Base-by-base conservation (phyloP, 1,140 invertebrate genomes). In the Telenomus remus region DNA sequence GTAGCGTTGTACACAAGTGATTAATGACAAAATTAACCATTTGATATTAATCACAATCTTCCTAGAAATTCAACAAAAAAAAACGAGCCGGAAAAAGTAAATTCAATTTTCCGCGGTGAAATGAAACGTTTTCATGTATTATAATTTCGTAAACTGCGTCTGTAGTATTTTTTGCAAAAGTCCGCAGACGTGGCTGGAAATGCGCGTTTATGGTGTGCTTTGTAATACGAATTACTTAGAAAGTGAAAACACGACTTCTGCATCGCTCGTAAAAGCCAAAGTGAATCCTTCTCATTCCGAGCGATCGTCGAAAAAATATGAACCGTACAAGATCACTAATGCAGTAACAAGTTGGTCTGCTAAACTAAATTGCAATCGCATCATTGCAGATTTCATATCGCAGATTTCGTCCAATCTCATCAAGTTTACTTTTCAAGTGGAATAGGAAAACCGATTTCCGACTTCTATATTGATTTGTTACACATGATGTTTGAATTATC, bases 141-240 rank as follows among this genome's bases (percentile, higher is more conserved):
- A n/a, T 39, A 39, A 39, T 39, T 39, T 39, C 3, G 9, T 39
- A 39, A 39, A 39, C 37, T 3, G 9, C n/a, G n/a, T 39, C 9
- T 3, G 9, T 4, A 39, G n/a, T n/a, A 1, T 39, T 2, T 39
- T 39, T 39, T 39, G 1, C 2, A 39, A 39, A 27, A 27, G 3
- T 11, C n/a, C 37, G n/a, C 37, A 9, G 37, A 65, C 48, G 15
- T 48, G 61, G 49, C 15, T 33, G 61, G 61, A 55, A 65, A 48
- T 9, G 43, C 43, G 43, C 33, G 8, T 35, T 50, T 14, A 50
- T n/a, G 33, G 1, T 35, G 7, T 12, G 19, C 16, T 42, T 65
- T 39, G 61, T 46, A 54, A 54, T 63, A 48, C 60, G 15, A 64
- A 64, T 39, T 13, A 33, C 60, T 47, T 64, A 64, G 60, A 64